Evolutionary conservation across 2,888 invertebrate genomes (phyloP), one percentile per base, ranked within the genome.

Genomic region (Apoderus coryli): DNA sequence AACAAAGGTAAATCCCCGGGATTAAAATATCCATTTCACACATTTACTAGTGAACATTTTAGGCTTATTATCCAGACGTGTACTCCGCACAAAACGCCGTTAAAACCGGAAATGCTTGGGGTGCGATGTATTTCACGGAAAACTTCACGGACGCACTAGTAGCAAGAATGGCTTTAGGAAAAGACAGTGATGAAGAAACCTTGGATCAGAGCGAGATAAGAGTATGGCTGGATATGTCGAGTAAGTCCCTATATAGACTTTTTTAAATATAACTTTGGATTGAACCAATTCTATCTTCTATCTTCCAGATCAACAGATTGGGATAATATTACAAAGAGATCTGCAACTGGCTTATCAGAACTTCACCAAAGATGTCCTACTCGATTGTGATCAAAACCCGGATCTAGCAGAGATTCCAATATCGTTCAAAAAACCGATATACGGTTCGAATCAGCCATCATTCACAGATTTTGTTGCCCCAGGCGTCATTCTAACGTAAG

Each of bases 401-500:
- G 81, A 79, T 47, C 63, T 89, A 16, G 88, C 88, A 10, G 85
- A 85, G 59, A 77, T 86, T 41, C 86, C 86, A 9, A 85, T 86
- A 45, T 80, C 85, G 60, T 86, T 88, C 60, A 76, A 78, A 51
- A 72, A 82, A 37, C 88, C 89, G 23, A 81, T 89, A 50, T 89
- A 88, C 55, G 89, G 88, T 30, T 76, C 76, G 34, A 79, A 72
- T 55, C 77, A 85, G 53, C 89, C 92, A 3, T 88, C 84, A 9
- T 93, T 93, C 53, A 90, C 90, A 1, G 89, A 92, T 58, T 93
- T 92, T 59, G 92, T 93, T 36, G 92, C 92, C 9, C 92, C 92
- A 24, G 92, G 92, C 42, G 88, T 93, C 38, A 89, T 92, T 47
- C 62, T 92, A 43, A 88, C 86, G 86, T 88, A 59, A 74, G 77